Evolutionary conservation across 2,888 invertebrate genomes (phyloP).

Genomic region (Crepidodera aurea): DNA sequence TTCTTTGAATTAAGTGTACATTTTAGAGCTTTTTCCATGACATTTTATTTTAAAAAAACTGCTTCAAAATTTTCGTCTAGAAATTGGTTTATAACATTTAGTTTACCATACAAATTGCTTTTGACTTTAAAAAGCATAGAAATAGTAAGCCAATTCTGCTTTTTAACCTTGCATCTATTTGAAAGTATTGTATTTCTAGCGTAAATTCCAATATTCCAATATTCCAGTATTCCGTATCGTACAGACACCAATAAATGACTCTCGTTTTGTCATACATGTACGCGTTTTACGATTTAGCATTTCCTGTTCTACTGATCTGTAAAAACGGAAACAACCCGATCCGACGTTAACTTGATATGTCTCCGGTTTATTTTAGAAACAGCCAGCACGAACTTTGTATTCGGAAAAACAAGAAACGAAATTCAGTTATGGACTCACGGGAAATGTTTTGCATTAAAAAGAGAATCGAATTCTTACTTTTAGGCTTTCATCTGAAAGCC

Average conservation of each 20-base stretch:
- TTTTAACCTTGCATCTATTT: no score
- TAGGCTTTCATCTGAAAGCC: constrained; percentile 15
- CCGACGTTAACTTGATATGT: constrained; percentile 14
- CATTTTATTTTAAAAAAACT: no score
- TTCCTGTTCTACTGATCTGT: constrained; percentile 9
- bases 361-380: constrained; percentile 19
- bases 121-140: no score
- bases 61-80: no score
- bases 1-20: no score
- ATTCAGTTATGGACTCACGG: constrained; percentile 24
- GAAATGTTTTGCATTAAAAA: constrained; percentile 30
- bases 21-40: no score
- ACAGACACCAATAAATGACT: constrained; percentile 13
- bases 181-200: no score
- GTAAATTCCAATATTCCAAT: no score
- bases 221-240: no score
- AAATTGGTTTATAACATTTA: no score
- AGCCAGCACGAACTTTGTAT: constrained; percentile 6
- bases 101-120: no score
- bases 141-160: no score
- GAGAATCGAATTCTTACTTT: constrained; percentile 11
- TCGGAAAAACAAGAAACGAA: constrained; percentile 16
- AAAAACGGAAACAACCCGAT: constrained; percentile 18
- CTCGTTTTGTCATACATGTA: constrained; percentile 17
- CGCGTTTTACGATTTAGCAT: constrained; percentile 3